A percentile compares a stretch with the other conserved stretches of the same genome.
Conservation (phyloP, 53 echinoderm and acorn worm species). For the Crossaster papposus region DNA sequence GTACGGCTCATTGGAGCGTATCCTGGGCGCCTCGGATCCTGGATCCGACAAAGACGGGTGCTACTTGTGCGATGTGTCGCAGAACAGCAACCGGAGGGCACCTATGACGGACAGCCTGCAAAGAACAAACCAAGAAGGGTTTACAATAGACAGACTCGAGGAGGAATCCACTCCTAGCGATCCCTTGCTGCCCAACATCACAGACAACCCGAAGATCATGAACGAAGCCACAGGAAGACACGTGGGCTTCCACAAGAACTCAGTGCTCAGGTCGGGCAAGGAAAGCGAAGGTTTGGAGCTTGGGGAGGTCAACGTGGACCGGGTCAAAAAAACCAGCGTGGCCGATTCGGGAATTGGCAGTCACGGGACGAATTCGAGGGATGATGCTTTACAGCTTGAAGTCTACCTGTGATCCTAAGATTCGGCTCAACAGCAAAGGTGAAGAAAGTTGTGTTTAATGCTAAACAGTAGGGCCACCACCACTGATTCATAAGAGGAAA, state of each 20-base stretch:
- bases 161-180: slow-evolving; percentile 52
- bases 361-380: slow-evolving; percentile 62
- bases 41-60: slow-evolving; percentile 28
- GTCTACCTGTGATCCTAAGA: slow-evolving; percentile 47
- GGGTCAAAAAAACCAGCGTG: slow-evolving; percentile 62
- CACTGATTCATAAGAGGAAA: too few species aligned
- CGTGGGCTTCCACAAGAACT: slow-evolving; percentile 53
- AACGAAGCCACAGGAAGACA: slow-evolving; percentile 43
- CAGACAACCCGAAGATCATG: slow-evolving; percentile 49
- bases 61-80: slow-evolving; percentile 21
- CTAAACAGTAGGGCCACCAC: background rate
- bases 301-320: slow-evolving; percentile 48
- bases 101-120: slow-evolving; percentile 10
- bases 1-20: slow-evolving; percentile 15
- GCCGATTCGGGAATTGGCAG: slow-evolving; percentile 69
- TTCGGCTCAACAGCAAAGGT: background rate
- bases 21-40: slow-evolving; percentile 19
- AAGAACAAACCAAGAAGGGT: slow-evolving; percentile 31
- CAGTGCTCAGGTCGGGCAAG: slow-evolving; percentile 8
- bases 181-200: slow-evolving; percentile 49
- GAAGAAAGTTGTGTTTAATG: background rate
- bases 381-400: slow-evolving; percentile 59
- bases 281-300: slow-evolving; percentile 46
- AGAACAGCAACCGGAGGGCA: slow-evolving; percentile 24
- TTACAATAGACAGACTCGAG: slow-evolving; percentile 20